Evolutionary conservation across 2,113 vertebrate genomes (phyloP).

Genomic region (Acinonyx jubatus): DNA sequence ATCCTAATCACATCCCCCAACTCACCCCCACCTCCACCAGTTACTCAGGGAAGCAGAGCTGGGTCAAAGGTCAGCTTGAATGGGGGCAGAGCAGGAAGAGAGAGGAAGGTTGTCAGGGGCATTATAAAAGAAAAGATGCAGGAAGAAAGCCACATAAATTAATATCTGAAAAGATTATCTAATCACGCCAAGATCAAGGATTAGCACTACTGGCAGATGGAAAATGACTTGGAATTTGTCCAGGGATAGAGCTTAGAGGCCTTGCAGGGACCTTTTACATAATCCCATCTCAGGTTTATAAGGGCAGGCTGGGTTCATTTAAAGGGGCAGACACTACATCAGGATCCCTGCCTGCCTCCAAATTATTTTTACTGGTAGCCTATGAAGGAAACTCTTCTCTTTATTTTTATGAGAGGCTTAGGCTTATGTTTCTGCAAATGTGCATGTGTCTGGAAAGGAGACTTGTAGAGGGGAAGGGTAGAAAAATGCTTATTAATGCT

Average conservation of each 20-base stretch:
- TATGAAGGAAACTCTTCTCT: background rate
- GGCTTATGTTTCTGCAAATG: background rate
- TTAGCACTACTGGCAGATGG: constrained; percentile 35
- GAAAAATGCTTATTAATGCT: background rate
- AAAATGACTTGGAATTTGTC: constrained; percentile 35
- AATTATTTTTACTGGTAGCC: background rate
- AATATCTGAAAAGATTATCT: constrained; percentile 38
- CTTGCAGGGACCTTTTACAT: background rate
- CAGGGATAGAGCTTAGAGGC: background rate
- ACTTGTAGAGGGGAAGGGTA: background rate
- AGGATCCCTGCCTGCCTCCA: background rate
- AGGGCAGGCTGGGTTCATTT: background rate
- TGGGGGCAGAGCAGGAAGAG: background rate
- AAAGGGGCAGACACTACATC: background rate
- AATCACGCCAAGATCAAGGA: background rate
- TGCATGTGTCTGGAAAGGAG: background rate
- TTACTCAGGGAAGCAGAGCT: background rate
- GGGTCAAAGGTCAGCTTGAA: background rate
- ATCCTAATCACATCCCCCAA: background rate
- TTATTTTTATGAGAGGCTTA: background rate
- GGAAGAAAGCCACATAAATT: background rate
- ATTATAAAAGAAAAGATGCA: background rate
- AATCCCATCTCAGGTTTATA: background rate
- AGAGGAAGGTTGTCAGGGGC: background rate
- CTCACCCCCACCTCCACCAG: background rate